Base-by-base conservation (phyloP, 2,113 vertebrate species). In the Ammospiza caudacuta region DNA sequence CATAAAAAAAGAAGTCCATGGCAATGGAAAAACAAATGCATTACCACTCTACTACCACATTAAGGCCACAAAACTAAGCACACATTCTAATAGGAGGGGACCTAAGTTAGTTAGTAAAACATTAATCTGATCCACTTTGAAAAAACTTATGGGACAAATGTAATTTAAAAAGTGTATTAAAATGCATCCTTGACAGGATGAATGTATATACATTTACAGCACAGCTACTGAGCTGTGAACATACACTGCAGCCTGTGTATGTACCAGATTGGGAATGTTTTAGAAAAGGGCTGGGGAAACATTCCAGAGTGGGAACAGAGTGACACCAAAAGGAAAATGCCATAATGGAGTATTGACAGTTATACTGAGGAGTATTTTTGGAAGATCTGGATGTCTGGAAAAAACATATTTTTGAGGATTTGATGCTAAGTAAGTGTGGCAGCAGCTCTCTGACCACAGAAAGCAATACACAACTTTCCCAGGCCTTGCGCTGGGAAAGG, bases 281-380 rank as follows among this genome's bases (percentile, higher is more conserved):
- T 58, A 52, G 31, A 44, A 58, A 49, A 57, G 9, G 24, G 41
- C 64, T 57, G 19, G 35, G 25, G 5, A 70, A 83, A 47, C 35
- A 28, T 57, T 77, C 29, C 57, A 22, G 25, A 61, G 16, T n/a
- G 46, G 44, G 12, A 77, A 37, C 15, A 64, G 22, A 12, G 9
- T 51, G 54, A 22, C 17, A 64, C 12, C 2, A 31, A 44, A 81
- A 59, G 21, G 13, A 14, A 29, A 61, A 75, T 7, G 16, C 12
- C 29, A 5, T 83, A 25, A n/a, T 9, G 3, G 5, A 2, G 4
- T 54, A 46, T 4, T 17, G 12, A 59, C 0, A 0, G 9, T 62
- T 55, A 31, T 5, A 37, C 9, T 35, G 23, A 66, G 11, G 15
- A 78, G 7, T 23, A 15, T 2, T 1, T 41, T 63, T 73, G 24